Conservation (phyloP, 2,888 invertebrate species). For the Ptycholaimellus sp. region DNA sequence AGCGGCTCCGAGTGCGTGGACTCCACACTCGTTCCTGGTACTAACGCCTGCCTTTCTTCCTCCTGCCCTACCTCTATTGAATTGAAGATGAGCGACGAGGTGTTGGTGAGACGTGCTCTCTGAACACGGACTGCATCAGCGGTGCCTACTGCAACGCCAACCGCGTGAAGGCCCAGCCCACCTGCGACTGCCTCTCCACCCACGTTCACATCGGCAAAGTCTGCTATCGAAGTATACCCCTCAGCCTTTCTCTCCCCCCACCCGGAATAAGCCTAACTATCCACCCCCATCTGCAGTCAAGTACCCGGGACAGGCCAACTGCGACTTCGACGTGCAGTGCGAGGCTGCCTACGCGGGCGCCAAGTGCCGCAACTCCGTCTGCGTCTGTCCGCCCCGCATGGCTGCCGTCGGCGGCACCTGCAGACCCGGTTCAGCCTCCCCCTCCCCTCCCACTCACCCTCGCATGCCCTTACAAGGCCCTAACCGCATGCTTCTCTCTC, state of each 20-base stretch:
- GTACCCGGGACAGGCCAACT: slow-evolving; percentile 24
- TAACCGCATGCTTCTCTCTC: slow-evolving; percentile 2
- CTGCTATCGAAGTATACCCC: slow-evolving; percentile 18
- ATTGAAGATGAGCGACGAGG: too few species aligned
- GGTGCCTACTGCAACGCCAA: slow-evolving; percentile 25
- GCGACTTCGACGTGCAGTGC: slow-evolving; percentile 21
- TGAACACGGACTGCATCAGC: slow-evolving; percentile 23
- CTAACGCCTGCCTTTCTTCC: background rate
- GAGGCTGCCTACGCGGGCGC: slow-evolving; percentile 19
- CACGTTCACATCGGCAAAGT: slow-evolving; percentile 21
- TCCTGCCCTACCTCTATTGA: too few species aligned
- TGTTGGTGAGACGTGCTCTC: slow-evolving; percentile 18
- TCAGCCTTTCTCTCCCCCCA: slow-evolving; percentile 2
- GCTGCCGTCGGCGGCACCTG: background rate
- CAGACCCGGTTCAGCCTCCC: slow-evolving; percentile 4
- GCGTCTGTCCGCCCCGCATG: slow-evolving; percentile 17
- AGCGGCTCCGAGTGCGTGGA: background rate
- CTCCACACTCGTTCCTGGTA: too few species aligned
- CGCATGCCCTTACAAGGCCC: too few species aligned
- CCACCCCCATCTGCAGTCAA: slow-evolving; percentile 14
- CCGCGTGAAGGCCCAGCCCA: slow-evolving; percentile 14
- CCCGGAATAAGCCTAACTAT: slow-evolving; percentile 6
- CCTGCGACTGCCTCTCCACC: slow-evolving; percentile 24
- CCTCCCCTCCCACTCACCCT: slow-evolving; percentile 2
- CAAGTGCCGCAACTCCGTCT: slow-evolving; percentile 16